Evolutionary conservation across 2,888 invertebrate genomes (phyloP), one percentile per base, ranked within the genome.

Genomic region (Andrena bucephala): DNA sequence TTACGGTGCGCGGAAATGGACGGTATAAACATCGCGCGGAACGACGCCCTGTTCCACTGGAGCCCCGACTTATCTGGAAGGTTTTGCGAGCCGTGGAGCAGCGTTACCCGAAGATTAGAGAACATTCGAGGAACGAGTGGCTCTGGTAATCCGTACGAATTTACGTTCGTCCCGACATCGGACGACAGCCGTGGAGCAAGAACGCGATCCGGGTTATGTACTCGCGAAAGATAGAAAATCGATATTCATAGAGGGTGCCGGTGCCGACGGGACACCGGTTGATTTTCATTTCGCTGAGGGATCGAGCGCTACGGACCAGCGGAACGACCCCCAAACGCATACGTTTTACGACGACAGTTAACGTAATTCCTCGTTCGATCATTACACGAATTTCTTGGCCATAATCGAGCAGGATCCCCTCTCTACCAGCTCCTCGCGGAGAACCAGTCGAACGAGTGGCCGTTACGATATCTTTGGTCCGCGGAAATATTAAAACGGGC

Each of bases 81-180:
- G 74, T 77, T 77, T 69, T 66, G 71, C 42, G 50, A 72, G 59
- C 31, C 31, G n/a, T 42, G 24, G 78, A 48, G 72, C 71, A 69
- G 57, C 59, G 68, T 10, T 67, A 60, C 63, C 42, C 73, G 63
- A 67, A 54, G 63, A 76, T 76, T 75, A 69, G 75, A 42, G 63
- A 33, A 42, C 72, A 50, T 77, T 50, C 68, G 29, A 50, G 20
- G 42, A 69, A 69, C 63, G 71, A 73, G 80, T 67, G 50, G 67
- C 50, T 59, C 33, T 29, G 72, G 68, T 85, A 85, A 83, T 85
- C 73, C 62, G 75, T 66, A 60, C 48, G 48, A 79, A 67, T 72
- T 70, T 74, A 81, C 62, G 73, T 67, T 66, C 57, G 63, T 59
- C 52, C 20, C 13, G 10, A 13, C 20, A 24, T 29, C 27, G 33